These are phyloP conservation scores for Colletes collaris DNA, from an alignment of 2,888 invertebrate genomes.

Conservation along the genomic window DNA sequence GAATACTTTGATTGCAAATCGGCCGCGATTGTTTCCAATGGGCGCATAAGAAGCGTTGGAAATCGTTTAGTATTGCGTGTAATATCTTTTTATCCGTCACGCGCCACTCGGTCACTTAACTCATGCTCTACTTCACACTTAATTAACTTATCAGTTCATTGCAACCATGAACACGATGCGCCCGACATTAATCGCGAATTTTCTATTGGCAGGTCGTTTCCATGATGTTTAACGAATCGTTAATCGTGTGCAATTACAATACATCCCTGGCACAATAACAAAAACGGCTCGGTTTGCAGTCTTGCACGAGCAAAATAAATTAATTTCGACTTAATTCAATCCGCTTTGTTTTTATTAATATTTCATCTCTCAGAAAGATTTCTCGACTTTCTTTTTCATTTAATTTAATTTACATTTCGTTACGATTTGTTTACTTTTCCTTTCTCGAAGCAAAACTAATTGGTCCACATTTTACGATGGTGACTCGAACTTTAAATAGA, in stretches of 20 bases:
- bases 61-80: slow-evolving; percentile 29
- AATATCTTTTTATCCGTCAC: slow-evolving; percentile 23
- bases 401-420: too few species aligned
- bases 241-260: neutral
- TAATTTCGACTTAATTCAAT: too few species aligned
- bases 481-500: too few species aligned
- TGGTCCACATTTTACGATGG: too few species aligned
- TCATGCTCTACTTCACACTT: slow-evolving; percentile 61
- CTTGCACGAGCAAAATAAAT: too few species aligned
- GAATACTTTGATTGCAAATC: slow-evolving; percentile 6
- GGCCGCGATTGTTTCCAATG: neutral
- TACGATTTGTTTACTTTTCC: too few species aligned
- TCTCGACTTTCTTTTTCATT: too few species aligned
- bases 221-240: neutral
- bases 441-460: too few species aligned
- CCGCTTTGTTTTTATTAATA: too few species aligned
- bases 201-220: neutral
- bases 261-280: too few species aligned
- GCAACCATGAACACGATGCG: slow-evolving; percentile 17
- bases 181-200: slow-evolving; percentile 14
- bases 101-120: slow-evolving; percentile 34
- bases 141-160: slow-evolving; percentile 58
- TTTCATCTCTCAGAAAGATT: too few species aligned
- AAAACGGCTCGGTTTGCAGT: too few species aligned
- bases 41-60: neutral